Evolutionary conservation across 2,888 invertebrate genomes (phyloP).

Genomic region (Conus canariensis): DNA sequence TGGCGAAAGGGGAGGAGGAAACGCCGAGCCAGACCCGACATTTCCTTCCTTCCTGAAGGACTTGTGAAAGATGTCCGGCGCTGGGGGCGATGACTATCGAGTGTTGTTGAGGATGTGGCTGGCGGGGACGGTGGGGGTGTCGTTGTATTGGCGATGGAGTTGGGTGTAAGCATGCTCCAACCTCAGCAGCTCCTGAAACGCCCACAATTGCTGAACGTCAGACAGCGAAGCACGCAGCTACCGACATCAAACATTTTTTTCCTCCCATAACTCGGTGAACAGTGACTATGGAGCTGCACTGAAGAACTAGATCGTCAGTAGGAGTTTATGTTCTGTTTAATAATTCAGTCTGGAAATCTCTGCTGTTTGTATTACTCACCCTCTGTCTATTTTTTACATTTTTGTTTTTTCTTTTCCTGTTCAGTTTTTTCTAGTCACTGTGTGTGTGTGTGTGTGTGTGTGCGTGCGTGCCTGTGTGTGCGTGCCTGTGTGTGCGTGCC

Average conservation of each 20-base stretch:
- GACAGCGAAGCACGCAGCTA: background rate
- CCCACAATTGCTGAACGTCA: background rate
- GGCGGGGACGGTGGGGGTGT: constrained; percentile 45
- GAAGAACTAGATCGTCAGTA: background rate
- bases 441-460: background rate
- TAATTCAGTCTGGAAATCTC: too few species aligned
- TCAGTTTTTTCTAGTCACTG: background rate
- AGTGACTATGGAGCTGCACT: background rate
- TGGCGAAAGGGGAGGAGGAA: too few species aligned
- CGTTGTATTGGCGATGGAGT: constrained; percentile 60
- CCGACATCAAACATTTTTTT: too few species aligned
- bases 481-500: background rate
- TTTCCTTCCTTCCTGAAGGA: too few species aligned
- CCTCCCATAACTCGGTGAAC: background rate
- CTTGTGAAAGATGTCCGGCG: too few species aligned
- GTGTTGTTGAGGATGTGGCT: constrained; percentile 53
- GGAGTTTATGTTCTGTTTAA: too few species aligned
- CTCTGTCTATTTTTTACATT: too few species aligned
- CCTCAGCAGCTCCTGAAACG: constrained; percentile 70
- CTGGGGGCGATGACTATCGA: constrained; percentile 14
- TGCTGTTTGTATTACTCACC: too few species aligned
- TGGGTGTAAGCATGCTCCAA: constrained; percentile 73
- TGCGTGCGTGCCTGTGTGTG: background rate
- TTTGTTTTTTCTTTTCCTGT: too few species aligned
- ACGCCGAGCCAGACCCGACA: too few species aligned